These are phyloP conservation scores for Philonicus albiceps DNA, from an alignment of 2,888 invertebrate genomes.

Conservation along the genomic window DNA sequence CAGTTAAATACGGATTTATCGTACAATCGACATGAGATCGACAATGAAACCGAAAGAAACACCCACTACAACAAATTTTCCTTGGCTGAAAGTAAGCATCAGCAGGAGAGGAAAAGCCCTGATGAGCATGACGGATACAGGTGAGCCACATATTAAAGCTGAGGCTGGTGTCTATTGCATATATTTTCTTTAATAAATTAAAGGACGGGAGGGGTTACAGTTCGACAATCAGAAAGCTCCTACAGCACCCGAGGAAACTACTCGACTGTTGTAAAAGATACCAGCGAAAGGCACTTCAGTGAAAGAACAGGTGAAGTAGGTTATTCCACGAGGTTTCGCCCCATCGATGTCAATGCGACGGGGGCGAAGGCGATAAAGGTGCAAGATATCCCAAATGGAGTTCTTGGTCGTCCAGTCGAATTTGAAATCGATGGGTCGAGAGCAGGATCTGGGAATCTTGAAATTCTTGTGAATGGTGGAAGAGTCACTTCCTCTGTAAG, in stretches of 20 bases:
- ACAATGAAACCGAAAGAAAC: slow-evolving; percentile 70
- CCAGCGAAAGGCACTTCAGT: slow-evolving; percentile 61
- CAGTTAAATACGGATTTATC: slow-evolving; percentile 66
- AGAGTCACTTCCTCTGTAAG: slow-evolving; percentile 94
- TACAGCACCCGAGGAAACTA: slow-evolving; percentile 60
- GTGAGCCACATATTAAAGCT: slow-evolving; percentile 43
- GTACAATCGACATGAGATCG: slow-evolving; percentile 64
- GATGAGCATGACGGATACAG: slow-evolving; percentile 56
- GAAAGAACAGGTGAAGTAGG: slow-evolving; percentile 53
- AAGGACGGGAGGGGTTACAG: slow-evolving; percentile 60
- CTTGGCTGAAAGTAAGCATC: slow-evolving; percentile 56
- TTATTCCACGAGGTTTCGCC: slow-evolving; percentile 59
- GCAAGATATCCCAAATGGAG: slow-evolving; percentile 84
- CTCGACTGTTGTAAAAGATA: slow-evolving; percentile 62
- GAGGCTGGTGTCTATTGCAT: not conserved
- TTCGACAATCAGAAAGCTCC: slow-evolving; percentile 60
- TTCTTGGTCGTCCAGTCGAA: slow-evolving; percentile 90
- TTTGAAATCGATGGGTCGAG: slow-evolving; percentile 96
- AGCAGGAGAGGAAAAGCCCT: slow-evolving; percentile 54
- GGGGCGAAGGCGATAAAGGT: slow-evolving; percentile 88
- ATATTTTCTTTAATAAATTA: slow-evolving; percentile 44
- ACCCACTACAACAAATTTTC: slow-evolving; percentile 69
- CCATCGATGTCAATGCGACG: slow-evolving; percentile 68
- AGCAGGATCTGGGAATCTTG: slow-evolving; percentile 96
- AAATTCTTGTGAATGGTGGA: slow-evolving; percentile 93